Percentiles rank a stretch among this genome's conserved stretches.
These are phyloP conservation scores for Orius insidiosus DNA, from an alignment of 1,140 invertebrate genomes.

Conservation along the genomic window DNA sequence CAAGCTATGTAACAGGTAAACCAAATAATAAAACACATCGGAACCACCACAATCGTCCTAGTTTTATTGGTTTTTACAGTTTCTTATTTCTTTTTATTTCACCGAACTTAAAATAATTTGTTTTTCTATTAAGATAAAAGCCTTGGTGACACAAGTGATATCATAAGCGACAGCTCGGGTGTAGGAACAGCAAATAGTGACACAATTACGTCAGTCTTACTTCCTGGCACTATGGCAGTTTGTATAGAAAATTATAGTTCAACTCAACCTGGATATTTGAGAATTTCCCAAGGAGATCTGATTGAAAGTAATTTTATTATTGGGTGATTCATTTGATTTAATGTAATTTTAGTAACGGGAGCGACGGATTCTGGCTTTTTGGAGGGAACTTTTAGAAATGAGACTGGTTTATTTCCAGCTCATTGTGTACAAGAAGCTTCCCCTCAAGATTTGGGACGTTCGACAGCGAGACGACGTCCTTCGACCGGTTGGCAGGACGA, in stretches of 20 bases:
- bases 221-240: slow-evolving; percentile 67
- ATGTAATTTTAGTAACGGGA: slow-evolving; percentile 50
- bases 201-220: slow-evolving; percentile 50
- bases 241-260: slow-evolving; percentile 68
- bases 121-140: slow-evolving; percentile 50
- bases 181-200: slow-evolving; percentile 76
- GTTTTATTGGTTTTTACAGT: not conserved
- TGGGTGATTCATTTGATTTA: slow-evolving; percentile 14
- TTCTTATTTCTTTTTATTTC: too few species aligned
- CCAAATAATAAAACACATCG: slow-evolving; percentile 1
- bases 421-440: slow-evolving; percentile 70
- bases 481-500: slow-evolving; percentile 20
- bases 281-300: slow-evolving; percentile 71
- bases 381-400: slow-evolving; percentile 60
- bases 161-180: slow-evolving; percentile 76
- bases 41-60: not conserved
- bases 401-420: slow-evolving; percentile 67
- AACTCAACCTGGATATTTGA: slow-evolving; percentile 52
- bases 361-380: slow-evolving; percentile 76
- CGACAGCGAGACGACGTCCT: slow-evolving; percentile 5
- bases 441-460: slow-evolving; percentile 11
- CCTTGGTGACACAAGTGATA: slow-evolving; percentile 69
- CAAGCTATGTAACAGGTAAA: slow-evolving; percentile 73
- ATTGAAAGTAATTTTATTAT: slow-evolving; percentile 65
- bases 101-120: not conserved